Conservation (phyloP, 2,888 invertebrate species). For the Ellobium chinense region DNA sequence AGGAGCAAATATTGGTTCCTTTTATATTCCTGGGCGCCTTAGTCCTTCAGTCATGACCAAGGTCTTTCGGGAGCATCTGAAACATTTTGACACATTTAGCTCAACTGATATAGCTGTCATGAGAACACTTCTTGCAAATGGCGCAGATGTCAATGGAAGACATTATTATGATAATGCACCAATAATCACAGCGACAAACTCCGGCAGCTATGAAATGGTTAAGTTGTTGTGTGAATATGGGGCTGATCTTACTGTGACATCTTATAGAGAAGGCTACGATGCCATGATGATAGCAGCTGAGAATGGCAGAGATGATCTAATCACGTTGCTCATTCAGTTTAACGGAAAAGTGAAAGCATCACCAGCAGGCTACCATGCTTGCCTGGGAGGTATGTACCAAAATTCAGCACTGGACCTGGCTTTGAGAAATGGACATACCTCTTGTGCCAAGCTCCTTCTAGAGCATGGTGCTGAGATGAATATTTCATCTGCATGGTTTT, state of each 20-base stretch:
- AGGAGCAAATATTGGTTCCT: background rate
- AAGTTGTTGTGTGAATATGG: conserved; percentile 16
- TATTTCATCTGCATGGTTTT: background rate
- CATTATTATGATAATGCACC: no score
- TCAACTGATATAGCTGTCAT: background rate
- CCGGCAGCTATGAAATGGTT: background rate
- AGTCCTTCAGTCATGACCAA: background rate
- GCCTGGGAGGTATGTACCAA: no score
- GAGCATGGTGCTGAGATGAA: conserved; percentile 2
- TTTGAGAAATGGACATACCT: background rate
- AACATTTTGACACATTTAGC: background rate
- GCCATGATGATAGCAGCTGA: background rate
- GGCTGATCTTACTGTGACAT: no score
- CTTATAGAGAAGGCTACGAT: no score
- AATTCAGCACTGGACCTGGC: background rate
- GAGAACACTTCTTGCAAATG: background rate
- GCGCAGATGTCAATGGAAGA: background rate
- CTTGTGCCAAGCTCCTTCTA: background rate
- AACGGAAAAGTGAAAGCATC: no score
- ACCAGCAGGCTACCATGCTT: no score
- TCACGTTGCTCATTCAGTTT: background rate
- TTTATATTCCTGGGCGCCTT: no score
- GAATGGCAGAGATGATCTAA: background rate
- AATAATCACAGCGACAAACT: background rate
- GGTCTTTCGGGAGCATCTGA: no score